phyloP scores from a whole-genome alignment of 2,797 vertebrate species.

The Galaxias olidus region DNA sequence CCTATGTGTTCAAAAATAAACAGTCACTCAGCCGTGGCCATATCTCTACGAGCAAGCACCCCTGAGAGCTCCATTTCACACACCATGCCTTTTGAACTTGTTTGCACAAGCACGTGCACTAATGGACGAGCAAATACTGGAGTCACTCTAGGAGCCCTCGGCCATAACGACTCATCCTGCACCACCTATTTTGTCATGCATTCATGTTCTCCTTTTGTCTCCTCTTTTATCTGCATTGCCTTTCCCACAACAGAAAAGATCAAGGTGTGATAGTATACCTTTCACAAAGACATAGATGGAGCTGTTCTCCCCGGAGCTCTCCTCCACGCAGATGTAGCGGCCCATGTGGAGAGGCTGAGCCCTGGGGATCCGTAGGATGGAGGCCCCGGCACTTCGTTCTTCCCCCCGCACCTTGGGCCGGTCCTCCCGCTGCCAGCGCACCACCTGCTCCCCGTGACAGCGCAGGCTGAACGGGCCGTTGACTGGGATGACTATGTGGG shows the following conservation, averaged over 20 bases:
- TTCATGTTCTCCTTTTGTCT: not conserved
- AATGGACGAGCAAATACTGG: too few relatives aligned
- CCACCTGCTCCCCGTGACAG: constrained; percentile 72
- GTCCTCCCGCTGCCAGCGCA: constrained; percentile 83
- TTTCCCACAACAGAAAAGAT: not conserved
- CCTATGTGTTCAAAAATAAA: constrained; percentile 27
- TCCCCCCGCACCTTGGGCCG: constrained; percentile 50
- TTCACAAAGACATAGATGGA: constrained; percentile 91
- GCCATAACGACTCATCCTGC: not conserved
- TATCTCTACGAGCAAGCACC: too few relatives aligned
- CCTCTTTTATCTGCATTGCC: constrained; percentile 2
- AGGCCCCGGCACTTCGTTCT: constrained; percentile 41
- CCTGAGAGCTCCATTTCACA: too few relatives aligned
- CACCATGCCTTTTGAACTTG: too few relatives aligned
- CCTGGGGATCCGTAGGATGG: constrained; percentile 48
- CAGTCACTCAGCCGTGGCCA: too few relatives aligned
- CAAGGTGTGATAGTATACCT: constrained; percentile 81
- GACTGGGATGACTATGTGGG: constrained; percentile 72
- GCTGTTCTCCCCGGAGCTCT: constrained; percentile 57
- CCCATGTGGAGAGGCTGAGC: constrained; percentile 75
- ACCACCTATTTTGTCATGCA: too few relatives aligned
- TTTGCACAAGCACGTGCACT: too few relatives aligned
- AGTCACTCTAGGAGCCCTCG: too few relatives aligned
- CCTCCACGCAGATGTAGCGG: constrained; percentile 84
- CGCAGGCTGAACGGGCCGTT: constrained; percentile 73